Evolutionary conservation across 1,140 invertebrate genomes (phyloP).

Genomic region (Leptestheria dahalacensis): DNA sequence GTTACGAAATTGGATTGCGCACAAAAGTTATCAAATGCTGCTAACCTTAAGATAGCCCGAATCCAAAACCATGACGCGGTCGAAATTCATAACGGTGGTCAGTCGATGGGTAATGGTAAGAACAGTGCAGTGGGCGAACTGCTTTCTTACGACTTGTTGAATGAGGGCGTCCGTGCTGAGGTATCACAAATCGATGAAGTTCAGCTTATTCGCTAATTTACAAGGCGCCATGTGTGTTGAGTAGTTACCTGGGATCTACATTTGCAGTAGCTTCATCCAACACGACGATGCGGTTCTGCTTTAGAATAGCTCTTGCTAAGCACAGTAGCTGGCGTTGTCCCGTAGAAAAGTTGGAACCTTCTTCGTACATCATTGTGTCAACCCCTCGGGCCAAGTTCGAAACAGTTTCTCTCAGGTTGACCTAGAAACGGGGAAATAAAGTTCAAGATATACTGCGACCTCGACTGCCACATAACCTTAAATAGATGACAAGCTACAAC

Average conservation of each 20-base stretch:
- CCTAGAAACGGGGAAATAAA: no score
- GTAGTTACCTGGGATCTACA: slow-evolving; percentile 41
- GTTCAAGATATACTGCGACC: no score
- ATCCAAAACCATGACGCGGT: slow-evolving; percentile 59
- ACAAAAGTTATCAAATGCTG: no score
- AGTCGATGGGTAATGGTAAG: slow-evolving; percentile 71
- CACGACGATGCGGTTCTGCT: slow-evolving; percentile 45
- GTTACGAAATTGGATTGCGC: no score
- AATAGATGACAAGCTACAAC: slow-evolving; percentile 19
- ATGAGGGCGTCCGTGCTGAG: slow-evolving; percentile 47
- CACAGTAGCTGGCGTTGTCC: slow-evolving; percentile 63
- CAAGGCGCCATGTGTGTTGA: no score
- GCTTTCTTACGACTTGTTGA: slow-evolving; percentile 51
- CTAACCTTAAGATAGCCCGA: slow-evolving; percentile 26
- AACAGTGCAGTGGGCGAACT: slow-evolving; percentile 59
- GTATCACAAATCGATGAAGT: background rate
- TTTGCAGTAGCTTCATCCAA: slow-evolving; percentile 60
- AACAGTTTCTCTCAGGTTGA: slow-evolving; percentile 52
- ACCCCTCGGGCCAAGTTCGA: slow-evolving; percentile 44
- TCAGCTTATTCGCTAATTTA: background rate
- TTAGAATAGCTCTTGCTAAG: slow-evolving; percentile 42
- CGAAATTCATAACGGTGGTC: slow-evolving; percentile 51
- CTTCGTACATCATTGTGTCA: slow-evolving; percentile 50
- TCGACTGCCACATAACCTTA: no score
- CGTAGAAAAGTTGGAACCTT: slow-evolving; percentile 60